Evolutionary conservation across 2,888 invertebrate genomes (phyloP).

Genomic region (Leucophenga maculata): DNA sequence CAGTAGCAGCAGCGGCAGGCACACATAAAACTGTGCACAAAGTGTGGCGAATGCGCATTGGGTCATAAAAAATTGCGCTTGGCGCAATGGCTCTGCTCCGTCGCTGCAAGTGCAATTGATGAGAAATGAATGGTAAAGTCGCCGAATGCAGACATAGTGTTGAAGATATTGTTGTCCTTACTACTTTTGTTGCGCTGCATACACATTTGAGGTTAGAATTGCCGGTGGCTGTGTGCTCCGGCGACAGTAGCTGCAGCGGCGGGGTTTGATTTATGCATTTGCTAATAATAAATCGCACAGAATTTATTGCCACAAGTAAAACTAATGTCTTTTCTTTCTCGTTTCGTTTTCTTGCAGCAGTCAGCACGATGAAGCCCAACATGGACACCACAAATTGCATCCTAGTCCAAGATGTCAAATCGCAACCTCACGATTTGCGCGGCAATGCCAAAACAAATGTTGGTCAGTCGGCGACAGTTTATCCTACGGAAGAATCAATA

Average conservation of each 20-base stretch:
- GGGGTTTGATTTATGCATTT: background rate
- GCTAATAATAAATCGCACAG: slow-evolving; percentile 5
- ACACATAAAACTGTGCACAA: slow-evolving; percentile 28
- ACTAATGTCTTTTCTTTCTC: background rate
- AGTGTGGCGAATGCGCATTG: slow-evolving; percentile 3
- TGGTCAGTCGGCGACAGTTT: slow-evolving; percentile 73
- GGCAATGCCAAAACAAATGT: slow-evolving; percentile 72
- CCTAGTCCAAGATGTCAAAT: slow-evolving; percentile 83
- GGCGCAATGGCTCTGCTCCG: background rate
- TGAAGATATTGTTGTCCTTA: background rate
- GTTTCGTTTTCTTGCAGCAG: slow-evolving; percentile 76
- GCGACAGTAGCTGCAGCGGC: background rate
- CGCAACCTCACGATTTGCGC: slow-evolving; percentile 89
- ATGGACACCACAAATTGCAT: slow-evolving; percentile 92
- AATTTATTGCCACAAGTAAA: background rate
- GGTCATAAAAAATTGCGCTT: slow-evolving; percentile 7
- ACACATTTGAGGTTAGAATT: background rate
- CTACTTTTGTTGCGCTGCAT: background rate
- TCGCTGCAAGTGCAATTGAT: slow-evolving; percentile 7
- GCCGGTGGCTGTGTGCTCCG: background rate
- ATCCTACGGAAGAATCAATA: slow-evolving; percentile 84
- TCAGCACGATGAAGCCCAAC: slow-evolving; percentile 91
- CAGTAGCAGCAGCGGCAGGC: background rate
- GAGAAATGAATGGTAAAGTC: background rate
- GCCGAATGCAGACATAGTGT: background rate